Base-by-base conservation (phyloP, 2,113 vertebrate species). In the Phylloscopus trochiloides region DNA sequence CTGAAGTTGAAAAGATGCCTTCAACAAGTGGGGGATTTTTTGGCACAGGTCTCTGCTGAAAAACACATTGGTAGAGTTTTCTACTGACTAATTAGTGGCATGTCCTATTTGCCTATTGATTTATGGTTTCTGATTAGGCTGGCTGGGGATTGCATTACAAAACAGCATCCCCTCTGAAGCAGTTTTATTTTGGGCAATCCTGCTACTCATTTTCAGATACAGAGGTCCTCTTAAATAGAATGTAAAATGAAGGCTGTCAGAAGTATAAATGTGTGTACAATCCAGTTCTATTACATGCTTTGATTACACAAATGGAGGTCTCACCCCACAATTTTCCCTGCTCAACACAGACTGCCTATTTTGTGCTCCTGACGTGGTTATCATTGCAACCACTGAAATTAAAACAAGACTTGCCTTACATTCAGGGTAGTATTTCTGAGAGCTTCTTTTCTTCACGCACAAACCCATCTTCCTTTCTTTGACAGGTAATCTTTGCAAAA, bases 301-400 rank as follows among this genome's bases (percentile, higher is more conserved):
- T 94, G 81, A 97, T 96, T 86, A 71, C 70, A 97, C 91, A 96
- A 97, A 70, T 22, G 24, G 84, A 96, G 91, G 84, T 68, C 95
- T 92, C 50, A 95, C 88, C 96, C 97, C 96, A 95, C 95, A 94
- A 92, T 96, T 94, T 95, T 86, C 68, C 88, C 95, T 95, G 80
- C 81, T 94, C 93, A 94, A 54, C 76, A 74, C 81, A 82, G 84
- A 96, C 87, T 96, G 96, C 86, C 96, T 79, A 95, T 97, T 96
- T 96, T 67, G 81, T 96, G 93, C 75, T 97, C 93, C 90, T 96
- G 75, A 95, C 76, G 21, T 91, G 95, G 95, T 95, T 97, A 83
- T 98, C 97, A 98, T 93, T 97, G 87, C 91, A 97, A 91, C 93
- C 95, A 88, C 93, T 93, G 77, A 96, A 96, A 98, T 97, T 97